Evolutionary conservation across 1,140 invertebrate species (phyloP).

Genomic region (Aphelinus atriplicis): DNA sequence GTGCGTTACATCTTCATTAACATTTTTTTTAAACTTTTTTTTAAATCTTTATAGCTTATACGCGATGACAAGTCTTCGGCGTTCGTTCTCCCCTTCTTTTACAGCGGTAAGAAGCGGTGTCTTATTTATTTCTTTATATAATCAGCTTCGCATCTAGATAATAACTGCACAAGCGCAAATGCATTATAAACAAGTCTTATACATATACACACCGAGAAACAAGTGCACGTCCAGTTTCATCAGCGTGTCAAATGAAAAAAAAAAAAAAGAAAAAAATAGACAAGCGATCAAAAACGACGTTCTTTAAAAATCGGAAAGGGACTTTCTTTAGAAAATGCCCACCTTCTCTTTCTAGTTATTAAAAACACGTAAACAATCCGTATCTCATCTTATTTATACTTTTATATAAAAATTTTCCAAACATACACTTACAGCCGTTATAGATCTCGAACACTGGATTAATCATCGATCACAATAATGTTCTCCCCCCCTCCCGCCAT

Average conservation of each 20-base stretch:
- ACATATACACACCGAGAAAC: slow-evolving; percentile 2
- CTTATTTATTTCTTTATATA: not conserved
- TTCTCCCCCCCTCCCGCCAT: not conserved
- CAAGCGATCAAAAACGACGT: slow-evolving; percentile 7
- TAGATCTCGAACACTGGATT: slow-evolving; percentile 23
- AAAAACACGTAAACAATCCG: slow-evolving; percentile 9
- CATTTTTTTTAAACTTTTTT: not conserved
- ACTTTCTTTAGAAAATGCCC: slow-evolving; percentile 20
- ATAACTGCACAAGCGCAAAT: slow-evolving; percentile 36
- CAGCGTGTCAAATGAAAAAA: slow-evolving; percentile 25
- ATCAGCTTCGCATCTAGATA: slow-evolving; percentile 20
- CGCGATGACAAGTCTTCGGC: slow-evolving; percentile 15
- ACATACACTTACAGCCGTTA: slow-evolving; percentile 29
- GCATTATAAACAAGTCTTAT: slow-evolving; percentile 30
- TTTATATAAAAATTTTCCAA: slow-evolving; percentile 28
- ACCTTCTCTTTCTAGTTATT: slow-evolving; percentile 7
- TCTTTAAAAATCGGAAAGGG: slow-evolving; percentile 5
- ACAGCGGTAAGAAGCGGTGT: slow-evolving; percentile 2
- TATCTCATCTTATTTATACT: slow-evolving; percentile 17
- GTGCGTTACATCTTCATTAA: slow-evolving; percentile 5
- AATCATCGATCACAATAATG: slow-evolving; percentile 20
- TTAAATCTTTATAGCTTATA: slow-evolving; percentile 1
- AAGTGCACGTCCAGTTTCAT: slow-evolving; percentile 31
- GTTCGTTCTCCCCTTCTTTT: not conserved
- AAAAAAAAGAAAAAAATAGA: slow-evolving; percentile 3